Evolutionary conservation across 2,113 vertebrate species (phyloP).

Genomic region (Pseudopipra pipra): DNA sequence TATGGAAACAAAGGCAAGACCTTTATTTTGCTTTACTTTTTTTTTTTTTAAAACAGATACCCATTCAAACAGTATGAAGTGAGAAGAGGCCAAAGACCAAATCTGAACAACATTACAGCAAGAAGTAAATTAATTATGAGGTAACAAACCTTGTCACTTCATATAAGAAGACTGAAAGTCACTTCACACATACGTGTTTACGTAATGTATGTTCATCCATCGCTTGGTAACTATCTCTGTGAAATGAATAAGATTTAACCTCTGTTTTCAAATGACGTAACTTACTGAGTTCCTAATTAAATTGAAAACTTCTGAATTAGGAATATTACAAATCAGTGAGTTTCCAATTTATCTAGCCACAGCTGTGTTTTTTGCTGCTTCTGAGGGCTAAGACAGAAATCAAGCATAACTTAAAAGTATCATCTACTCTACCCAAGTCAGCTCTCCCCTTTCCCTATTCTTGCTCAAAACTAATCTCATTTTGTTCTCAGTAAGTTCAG

Average conservation of each 20-base stretch:
- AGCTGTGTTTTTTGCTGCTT: not conserved
- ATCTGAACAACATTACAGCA: not conserved
- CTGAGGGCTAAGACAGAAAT: not conserved
- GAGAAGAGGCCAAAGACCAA: not conserved
- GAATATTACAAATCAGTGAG: not conserved
- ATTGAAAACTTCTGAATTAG: not conserved
- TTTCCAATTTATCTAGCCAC: not conserved
- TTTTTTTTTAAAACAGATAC: accelerated
- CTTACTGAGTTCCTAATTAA: not conserved
- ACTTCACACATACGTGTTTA: not conserved
- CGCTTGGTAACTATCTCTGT: not conserved
- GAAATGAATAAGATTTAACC: not conserved
- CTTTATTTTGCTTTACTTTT: not conserved
- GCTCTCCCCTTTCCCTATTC: not conserved
- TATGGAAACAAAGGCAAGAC: not conserved
- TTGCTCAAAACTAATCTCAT: not conserved
- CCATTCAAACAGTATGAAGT: not conserved
- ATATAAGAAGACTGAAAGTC: not conserved
- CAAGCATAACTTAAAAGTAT: not conserved
- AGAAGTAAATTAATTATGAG: not conserved
- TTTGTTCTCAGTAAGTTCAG: not conserved
- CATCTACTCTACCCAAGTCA: not conserved
- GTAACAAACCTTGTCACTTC: not conserved
- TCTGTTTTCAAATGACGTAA: not conserved
- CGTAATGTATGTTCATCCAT: not conserved